These are phyloP conservation scores for Drosophila melanocephala DNA, from an alignment of 2,888 invertebrate genomes.

Conservation along the genomic window DNA sequence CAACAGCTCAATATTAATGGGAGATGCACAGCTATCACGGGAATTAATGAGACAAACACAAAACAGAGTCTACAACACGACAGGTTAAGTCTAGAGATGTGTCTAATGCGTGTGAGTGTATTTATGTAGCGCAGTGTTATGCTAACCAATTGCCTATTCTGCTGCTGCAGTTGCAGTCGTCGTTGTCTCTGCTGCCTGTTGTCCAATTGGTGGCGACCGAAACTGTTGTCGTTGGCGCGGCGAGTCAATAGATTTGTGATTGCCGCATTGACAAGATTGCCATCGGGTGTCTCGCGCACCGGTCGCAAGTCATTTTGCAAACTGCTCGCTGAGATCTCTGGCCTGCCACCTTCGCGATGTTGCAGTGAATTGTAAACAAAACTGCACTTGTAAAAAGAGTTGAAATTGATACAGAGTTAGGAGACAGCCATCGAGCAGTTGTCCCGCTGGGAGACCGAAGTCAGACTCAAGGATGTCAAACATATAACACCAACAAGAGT, in stretches of 20 bases:
- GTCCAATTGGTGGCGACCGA: constrained; percentile 50
- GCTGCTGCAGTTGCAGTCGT: constrained; percentile 37
- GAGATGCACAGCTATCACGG: neutral
- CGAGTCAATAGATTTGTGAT: constrained; percentile 56
- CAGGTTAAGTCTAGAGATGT: neutral
- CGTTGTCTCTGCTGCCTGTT: constrained; percentile 55
- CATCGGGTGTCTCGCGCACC: constrained; percentile 60
- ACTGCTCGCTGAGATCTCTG: constrained; percentile 62
- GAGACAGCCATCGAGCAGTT: constrained; percentile 11
- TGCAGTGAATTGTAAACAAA: constrained; percentile 80
- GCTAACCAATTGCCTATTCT: constrained; percentile 57
- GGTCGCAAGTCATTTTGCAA: constrained; percentile 76
- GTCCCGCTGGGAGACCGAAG: neutral
- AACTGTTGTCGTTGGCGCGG: constrained; percentile 59
- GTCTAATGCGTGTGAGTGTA: constrained; percentile 8
- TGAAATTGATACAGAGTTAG: constrained; percentile 25
- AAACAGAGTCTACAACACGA: constrained; percentile 8
- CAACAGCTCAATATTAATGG: neutral
- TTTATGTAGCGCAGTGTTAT: constrained; percentile 18
- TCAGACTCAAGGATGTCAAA: constrained; percentile 19
- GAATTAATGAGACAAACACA: neutral
- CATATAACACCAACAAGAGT: constrained; percentile 17
- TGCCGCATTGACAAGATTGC: constrained; percentile 20
- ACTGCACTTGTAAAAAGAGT: constrained; percentile 58
- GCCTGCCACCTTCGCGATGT: constrained; percentile 56